Percentiles rank a stretch among this genome's conserved stretches.
Evolutionary conservation across 2,888 invertebrate genomes (phyloP).

Genomic region (Harpalus rubripes): DNA sequence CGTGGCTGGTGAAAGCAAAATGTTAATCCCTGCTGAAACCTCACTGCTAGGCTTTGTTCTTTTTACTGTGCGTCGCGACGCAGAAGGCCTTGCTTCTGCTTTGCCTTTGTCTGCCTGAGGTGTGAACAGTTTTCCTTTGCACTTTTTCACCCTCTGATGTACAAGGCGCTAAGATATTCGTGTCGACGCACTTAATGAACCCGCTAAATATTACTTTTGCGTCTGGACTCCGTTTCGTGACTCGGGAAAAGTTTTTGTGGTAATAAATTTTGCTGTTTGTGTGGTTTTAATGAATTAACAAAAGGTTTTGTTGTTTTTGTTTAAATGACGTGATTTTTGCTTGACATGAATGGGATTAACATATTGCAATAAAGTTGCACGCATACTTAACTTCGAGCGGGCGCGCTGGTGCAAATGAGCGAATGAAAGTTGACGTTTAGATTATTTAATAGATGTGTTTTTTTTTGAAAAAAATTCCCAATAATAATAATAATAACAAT

Average conservation of each 20-base stretch:
- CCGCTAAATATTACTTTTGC: constrained; percentile 35
- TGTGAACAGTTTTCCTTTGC: constrained; percentile 51
- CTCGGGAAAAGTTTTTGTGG: background rate
- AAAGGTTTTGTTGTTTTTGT: background rate
- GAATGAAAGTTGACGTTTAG: too few relatives aligned
- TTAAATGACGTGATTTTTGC: background rate
- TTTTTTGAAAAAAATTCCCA: too few relatives aligned
- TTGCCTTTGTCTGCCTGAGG: constrained; percentile 39
- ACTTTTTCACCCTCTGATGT: constrained; percentile 26
- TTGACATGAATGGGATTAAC: background rate
- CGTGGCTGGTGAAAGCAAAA: constrained; percentile 20
- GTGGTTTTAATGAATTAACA: constrained; percentile 3
- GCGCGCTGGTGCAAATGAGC: too few relatives aligned
- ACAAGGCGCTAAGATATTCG: constrained; percentile 23
- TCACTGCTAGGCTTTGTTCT: constrained; percentile 12
- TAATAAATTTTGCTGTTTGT: background rate
- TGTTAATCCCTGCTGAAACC: constrained; percentile 53
- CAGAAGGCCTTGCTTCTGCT: background rate
- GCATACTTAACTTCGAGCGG: too few relatives aligned
- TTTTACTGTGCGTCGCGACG: constrained; percentile 8
- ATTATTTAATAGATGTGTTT: too few relatives aligned
- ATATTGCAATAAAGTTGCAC: background rate
- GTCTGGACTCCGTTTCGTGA: background rate
- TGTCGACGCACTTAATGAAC: constrained; percentile 48
- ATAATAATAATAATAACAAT: too few relatives aligned